phyloP scores from a whole-genome alignment of 2,888 invertebrate genomes.

The Polyommatus icarus region DNA sequence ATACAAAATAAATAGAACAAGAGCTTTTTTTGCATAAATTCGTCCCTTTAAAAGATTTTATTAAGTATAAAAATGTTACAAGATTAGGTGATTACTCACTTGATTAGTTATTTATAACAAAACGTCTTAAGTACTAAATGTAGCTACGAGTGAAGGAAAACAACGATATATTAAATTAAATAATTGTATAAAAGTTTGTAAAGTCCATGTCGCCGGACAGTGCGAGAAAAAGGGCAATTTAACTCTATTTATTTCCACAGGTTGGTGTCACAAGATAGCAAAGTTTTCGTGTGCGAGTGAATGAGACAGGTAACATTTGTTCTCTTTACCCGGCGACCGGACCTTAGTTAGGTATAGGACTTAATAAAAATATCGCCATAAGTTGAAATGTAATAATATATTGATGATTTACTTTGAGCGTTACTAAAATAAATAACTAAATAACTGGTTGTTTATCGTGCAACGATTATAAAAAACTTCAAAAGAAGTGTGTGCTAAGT shows the following conservation, averaged over 20 bases:
- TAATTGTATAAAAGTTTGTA: neutral
- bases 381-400: neutral
- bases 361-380: neutral
- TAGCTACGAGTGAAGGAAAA: neutral
- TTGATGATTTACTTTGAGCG: too few species aligned
- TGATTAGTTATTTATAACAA: neutral
- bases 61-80: constrained; percentile 3
- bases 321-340: neutral
- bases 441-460: neutral
- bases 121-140: constrained; percentile 12
- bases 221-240: neutral
- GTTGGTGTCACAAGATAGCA: neutral
- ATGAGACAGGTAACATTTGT: neutral
- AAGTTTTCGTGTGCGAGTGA: neutral
- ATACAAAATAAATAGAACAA: neutral
- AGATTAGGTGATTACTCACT: neutral
- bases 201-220: neutral
- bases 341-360: neutral
- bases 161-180: neutral
- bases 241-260: neutral
- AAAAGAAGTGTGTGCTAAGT: neutral
- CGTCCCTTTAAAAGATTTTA: neutral
- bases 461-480: neutral
- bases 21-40: neutral
- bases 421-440: neutral